Evolutionary conservation across 1,140 invertebrate genomes (phyloP), one percentile per base, ranked within the genome.

Genomic region (Triops longicaudatus): DNA sequence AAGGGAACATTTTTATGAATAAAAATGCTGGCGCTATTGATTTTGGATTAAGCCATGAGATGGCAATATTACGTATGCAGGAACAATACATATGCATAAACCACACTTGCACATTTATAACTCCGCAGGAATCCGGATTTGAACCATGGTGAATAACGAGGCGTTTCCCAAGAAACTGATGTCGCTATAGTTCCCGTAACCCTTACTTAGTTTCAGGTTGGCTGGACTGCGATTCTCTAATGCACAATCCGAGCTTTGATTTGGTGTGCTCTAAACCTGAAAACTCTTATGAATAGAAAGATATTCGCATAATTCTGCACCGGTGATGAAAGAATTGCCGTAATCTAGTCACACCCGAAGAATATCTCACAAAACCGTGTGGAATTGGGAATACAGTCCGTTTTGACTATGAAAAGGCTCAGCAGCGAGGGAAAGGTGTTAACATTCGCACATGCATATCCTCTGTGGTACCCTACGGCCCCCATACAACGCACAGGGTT

Each of bases 51-150:
- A 63, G 50, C 50, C 50, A 63, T 63, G 50, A 63, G 50, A 63
- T 22, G 50, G 50, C 50, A 63, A 63, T 63, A 63, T 63, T 63
- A 63, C 50, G 10, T 63, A 63, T 63, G 50, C 50, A 63, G 50
- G 50, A 63, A 17, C 17, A 63, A 63, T 63, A 63, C 22, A 63
- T 63, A 22, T 63, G 17, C n/a, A 63, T 63, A 63, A 2, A 37
- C 31, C 31, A 37, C 11, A 63, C 50, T 63, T 63, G 50, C 11
- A 63, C 22, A 63, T 63, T n/a, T 63, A 63, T 63, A 63, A 22
- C 50, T n/a, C 50, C 3, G 50, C 50, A 63, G 50, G 50, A 63
- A 63, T 63, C 50, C 50, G n/a, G 50, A 17, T 22, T 63, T n/a
- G 17, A 63, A 22, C 17, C 50, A 22, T n/a, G 50, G 14, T 63